Evolutionary conservation across 2,888 invertebrate species (phyloP).

Genomic region (Allacma fusca): DNA sequence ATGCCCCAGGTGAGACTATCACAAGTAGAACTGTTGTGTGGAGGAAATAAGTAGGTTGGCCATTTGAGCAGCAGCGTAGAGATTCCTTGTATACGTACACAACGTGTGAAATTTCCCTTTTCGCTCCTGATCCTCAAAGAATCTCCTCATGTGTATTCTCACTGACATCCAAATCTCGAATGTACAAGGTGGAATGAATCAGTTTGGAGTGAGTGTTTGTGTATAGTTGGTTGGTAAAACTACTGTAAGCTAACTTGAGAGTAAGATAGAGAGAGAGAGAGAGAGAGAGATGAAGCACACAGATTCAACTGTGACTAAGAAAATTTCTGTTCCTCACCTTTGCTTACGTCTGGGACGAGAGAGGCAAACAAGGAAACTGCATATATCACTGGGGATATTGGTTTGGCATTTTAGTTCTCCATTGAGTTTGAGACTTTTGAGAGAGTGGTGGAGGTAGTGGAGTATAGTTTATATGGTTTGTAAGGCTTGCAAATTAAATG

Average conservation of each 20-base stretch:
- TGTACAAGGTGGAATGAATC: too few relatives aligned
- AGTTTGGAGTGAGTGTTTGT: too few relatives aligned
- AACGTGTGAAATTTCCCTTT: neutral
- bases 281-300: neutral
- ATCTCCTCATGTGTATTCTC: too few relatives aligned
- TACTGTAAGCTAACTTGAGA: too few relatives aligned
- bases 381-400: too few relatives aligned
- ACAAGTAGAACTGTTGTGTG: conserved; percentile 22
- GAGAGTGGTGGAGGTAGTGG: too few relatives aligned
- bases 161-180: too few relatives aligned
- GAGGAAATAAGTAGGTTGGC: neutral
- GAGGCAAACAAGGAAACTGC: too few relatives aligned
- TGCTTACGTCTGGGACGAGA: neutral
- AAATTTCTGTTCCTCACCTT: neutral
- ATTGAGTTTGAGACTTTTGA: neutral
- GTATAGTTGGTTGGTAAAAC: too few relatives aligned
- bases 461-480: too few relatives aligned
- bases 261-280: neutral
- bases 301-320: neutral
- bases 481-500: too few relatives aligned
- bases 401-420: neutral
- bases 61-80: neutral
- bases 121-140: too few relatives aligned
- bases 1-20: neutral
- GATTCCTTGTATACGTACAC: neutral